Percentiles rank a stretch among this genome's conserved stretches.
Conservation (phyloP, 2,113 vertebrate species). For the Tachysurus fulvidraco region DNA sequence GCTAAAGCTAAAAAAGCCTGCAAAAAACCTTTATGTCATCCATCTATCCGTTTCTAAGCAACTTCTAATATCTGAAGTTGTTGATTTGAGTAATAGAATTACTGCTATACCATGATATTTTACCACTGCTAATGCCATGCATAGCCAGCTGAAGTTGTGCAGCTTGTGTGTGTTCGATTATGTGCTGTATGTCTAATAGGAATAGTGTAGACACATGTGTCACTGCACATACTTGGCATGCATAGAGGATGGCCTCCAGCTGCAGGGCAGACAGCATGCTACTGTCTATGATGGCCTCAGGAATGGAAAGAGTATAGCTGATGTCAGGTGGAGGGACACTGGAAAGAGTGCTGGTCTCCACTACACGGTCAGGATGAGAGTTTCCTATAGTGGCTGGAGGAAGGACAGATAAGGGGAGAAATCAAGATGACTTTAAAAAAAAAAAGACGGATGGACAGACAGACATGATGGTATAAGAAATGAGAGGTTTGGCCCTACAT, state of each 20-base stretch:
- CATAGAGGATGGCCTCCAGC: constrained; percentile 94
- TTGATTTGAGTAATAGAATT: background rate
- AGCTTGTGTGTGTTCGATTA: background rate
- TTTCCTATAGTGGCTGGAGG: constrained; percentile 87
- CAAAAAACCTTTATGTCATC: background rate
- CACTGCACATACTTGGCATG: constrained; percentile 84
- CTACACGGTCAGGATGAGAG: constrained; percentile 94
- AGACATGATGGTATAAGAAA: constrained; percentile 6
- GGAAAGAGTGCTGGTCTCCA: constrained; percentile 96
- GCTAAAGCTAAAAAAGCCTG: background rate
- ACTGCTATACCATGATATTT: background rate
- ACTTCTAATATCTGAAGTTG: background rate
- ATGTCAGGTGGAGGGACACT: constrained; percentile 95
- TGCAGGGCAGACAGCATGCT: constrained; percentile 90
- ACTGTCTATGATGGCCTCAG: constrained; percentile 66
- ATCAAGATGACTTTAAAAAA: background rate
- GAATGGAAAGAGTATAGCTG: constrained; percentile 88
- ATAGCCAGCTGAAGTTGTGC: background rate
- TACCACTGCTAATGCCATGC: background rate
- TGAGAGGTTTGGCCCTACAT: constrained; percentile 72
- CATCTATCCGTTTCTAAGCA: background rate
- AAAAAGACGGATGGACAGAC: background rate
- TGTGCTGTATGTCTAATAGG: background rate
- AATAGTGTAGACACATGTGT: background rate
- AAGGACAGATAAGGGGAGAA: constrained; percentile 1